Evolutionary conservation across 2,888 invertebrate genomes (phyloP).

Genomic region (Drosophila austrosaltans): DNA sequence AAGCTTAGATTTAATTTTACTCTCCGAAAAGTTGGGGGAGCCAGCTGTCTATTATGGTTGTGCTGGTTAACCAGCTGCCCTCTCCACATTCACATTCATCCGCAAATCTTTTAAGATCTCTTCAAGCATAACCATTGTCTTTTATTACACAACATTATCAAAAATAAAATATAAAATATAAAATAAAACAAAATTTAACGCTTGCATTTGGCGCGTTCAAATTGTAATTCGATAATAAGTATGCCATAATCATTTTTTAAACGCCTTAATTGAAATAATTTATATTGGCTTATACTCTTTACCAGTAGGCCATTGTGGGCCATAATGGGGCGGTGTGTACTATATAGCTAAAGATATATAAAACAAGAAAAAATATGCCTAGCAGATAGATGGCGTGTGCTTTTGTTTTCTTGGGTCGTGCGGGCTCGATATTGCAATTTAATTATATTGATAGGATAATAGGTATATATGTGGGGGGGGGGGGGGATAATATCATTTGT

Average conservation of each 20-base stretch:
- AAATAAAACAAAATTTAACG: constrained; percentile 56
- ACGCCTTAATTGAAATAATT: constrained; percentile 77
- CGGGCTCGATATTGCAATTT: constrained; percentile 65
- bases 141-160: constrained; percentile 70
- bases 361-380: constrained; percentile 10
- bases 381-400: constrained; percentile 11
- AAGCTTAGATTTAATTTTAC: constrained; percentile 74
- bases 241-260: constrained; percentile 75
- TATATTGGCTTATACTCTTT: constrained; percentile 49
- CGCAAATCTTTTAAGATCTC: constrained; percentile 36
- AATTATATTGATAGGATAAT: constrained; percentile 59
- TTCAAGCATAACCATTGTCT: constrained; percentile 64
- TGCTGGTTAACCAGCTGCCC: constrained; percentile 35
- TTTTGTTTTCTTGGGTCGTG: constrained; percentile 33
- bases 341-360: constrained; percentile 27
- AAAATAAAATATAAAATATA: constrained; percentile 56
- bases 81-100: constrained; percentile 1
- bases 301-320: neutral
- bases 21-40: constrained; percentile 19
- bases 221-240: constrained; percentile 70
- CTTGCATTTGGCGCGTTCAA: constrained; percentile 57
- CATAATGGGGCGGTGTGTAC: constrained; percentile 26
- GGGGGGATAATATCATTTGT: constrained; percentile 38
- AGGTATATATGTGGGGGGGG: neutral
- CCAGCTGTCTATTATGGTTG: constrained; percentile 13